These are phyloP conservation scores for Acrocephalus kingi DNA, from an alignment of 2,113 vertebrate genomes.

Conservation along the genomic window DNA sequence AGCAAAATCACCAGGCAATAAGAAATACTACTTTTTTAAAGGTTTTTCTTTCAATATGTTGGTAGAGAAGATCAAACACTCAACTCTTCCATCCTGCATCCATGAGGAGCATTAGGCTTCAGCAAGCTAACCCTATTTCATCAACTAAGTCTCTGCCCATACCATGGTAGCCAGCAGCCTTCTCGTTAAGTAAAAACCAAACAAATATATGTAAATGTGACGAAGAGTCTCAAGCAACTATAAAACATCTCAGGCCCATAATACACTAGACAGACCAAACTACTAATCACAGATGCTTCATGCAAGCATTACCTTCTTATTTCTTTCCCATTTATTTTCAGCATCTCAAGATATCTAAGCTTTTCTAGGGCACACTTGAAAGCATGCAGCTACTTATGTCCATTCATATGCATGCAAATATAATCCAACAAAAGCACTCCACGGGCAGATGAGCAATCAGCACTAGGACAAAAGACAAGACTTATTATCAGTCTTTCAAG, in stretches of 20 bases:
- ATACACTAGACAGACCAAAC: background rate
- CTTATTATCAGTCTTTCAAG: constrained; percentile 25
- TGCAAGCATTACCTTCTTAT: background rate
- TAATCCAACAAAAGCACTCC: background rate
- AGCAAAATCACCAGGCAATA: background rate
- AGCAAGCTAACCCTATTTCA: background rate
- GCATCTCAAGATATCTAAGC: background rate
- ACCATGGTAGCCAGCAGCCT: background rate
- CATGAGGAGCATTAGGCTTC: background rate
- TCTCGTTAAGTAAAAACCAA: background rate
- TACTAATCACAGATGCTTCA: background rate
- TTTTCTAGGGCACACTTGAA: constrained; percentile 42
- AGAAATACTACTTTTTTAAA: background rate
- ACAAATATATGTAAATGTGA: background rate
- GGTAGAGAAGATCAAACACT: background rate
- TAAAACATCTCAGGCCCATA: background rate
- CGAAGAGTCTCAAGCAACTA: background rate
- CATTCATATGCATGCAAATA: constrained; percentile 37
- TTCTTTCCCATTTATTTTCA: background rate
- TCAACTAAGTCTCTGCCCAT: background rate
- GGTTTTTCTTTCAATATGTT: background rate
- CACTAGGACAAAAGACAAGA: constrained; percentile 38
- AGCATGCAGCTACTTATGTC: constrained; percentile 13
- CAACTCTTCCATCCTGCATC: background rate
- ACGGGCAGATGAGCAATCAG: constrained; percentile 41